Base-by-base conservation (phyloP, 2,888 invertebrate species). In the Drosophila nigritarsus region DNA sequence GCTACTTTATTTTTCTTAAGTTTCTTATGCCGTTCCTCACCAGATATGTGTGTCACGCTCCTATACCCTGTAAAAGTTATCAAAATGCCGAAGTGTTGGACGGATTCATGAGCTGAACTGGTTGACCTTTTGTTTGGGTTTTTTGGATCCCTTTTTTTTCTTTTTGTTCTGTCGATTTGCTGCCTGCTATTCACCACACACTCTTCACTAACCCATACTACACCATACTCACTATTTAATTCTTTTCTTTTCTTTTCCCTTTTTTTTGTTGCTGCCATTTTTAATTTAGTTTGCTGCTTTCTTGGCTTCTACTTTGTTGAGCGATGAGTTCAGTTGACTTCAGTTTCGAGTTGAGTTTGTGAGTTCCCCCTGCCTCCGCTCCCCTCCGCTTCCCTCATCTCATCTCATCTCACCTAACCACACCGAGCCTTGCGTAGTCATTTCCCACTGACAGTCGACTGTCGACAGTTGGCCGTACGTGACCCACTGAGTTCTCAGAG, bases 261-360 rank as follows among this genome's bases (percentile, higher is more conserved):
- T 38, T 36, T 11, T 32, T 24, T 61, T 54, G 36, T 30, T 62
- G 65, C 15, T 55, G 74, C 29, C 27, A n/a, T 40, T 76, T 69
- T 77, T 83, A 73, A 83, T 83, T 79, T 77, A 73, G 78, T 87
- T 82, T 66, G 65, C 68, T 50, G 83, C 60, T 40, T 36, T 65
- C 58, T 73, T 78, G 78, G 58, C 69, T 73, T 69, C 67, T 70
- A 76, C 76, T 63, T 65, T 67, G 63, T 65, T 51, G 53, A 56
- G 53, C 50, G 32, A 50, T 32, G 34, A 56, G 63, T 62, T 70
- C 55, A 62, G 65, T 54, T 58, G 56, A 69, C 36, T 71, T 48
- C 18, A 66, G 61, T 45, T 42, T 20, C 40, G 58, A 45, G 38
- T 55, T 55, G 49, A 24, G 50, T 54, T 56, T 49, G 42, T 24